Evolutionary conservation across 2,888 invertebrate genomes (phyloP).

Genomic region (Drosophila kuntzei): DNA sequence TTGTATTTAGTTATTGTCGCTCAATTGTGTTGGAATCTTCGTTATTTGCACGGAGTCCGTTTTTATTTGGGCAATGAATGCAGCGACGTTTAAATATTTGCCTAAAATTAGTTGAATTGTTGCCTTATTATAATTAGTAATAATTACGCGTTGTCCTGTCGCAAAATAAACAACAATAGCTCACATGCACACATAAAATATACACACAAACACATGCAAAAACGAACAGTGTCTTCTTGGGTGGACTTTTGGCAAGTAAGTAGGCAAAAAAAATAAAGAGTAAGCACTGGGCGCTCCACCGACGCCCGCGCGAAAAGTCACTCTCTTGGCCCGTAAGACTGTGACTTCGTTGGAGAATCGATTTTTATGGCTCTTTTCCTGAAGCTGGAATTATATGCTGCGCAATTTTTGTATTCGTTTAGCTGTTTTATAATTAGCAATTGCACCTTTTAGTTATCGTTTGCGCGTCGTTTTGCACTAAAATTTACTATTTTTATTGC

Average conservation of each 20-base stretch:
- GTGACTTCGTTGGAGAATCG: constrained; percentile 82
- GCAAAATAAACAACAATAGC: constrained; percentile 44
- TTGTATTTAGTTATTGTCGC: constrained; percentile 42
- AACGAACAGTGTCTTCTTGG: constrained; percentile 30
- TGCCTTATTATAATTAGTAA: constrained; percentile 53
- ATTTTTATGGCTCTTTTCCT: constrained; percentile 78
- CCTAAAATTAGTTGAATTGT: constrained; percentile 55
- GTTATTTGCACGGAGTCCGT: constrained; percentile 56
- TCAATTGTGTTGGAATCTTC: constrained; percentile 62
- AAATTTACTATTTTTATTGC: constrained; percentile 34
- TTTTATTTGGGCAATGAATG: constrained; percentile 26
- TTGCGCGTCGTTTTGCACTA: constrained; percentile 45
- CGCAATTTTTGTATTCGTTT: constrained; percentile 29
- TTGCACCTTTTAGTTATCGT: constrained; percentile 53
- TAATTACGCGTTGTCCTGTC: constrained; percentile 50
- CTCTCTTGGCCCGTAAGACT: constrained; percentile 46
- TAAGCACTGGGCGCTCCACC: constrained; percentile 58
- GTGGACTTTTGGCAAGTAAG: constrained; percentile 59
- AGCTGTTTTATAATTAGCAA: constrained; percentile 19
- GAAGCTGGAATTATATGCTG: constrained; percentile 47
- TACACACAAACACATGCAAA: constrained; percentile 16
- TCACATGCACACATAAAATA: constrained; percentile 7
- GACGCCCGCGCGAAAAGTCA: constrained; percentile 75
- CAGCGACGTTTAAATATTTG: constrained; percentile 53
- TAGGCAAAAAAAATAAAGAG: constrained; percentile 46